Evolutionary conservation across 2,888 invertebrate species (phyloP), one percentile per base, ranked within the genome.

Genomic region (Trichacis sp.): DNA sequence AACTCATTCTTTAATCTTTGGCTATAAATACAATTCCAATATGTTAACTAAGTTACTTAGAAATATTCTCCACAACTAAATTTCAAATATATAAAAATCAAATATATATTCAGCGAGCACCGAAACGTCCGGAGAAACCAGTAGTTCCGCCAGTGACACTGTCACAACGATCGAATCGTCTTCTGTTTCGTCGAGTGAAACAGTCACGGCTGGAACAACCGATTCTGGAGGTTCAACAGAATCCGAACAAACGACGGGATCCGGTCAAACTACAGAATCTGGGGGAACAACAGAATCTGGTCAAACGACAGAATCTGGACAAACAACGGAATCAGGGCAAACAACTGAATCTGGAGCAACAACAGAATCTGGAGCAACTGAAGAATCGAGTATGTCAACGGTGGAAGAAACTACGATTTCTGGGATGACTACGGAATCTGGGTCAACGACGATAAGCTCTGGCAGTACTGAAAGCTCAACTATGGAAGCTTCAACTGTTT

Each of bases 341-440:
- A 63, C 66, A 11, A 59, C 63, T 12, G 46, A 49, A 18, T 52
- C 42, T 6, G 49, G 53, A 3, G 30, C 3, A 2, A 55, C 60
- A 14, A 58, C 51, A 1, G 61, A 54, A 54, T 56, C 33, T 43
- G 40, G 17, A 0, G 57, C 38, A 30, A 66, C 68, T 14, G 58
- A 64, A 8, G 73, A 56, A 55, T 65, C 56, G 12, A 60, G 56
- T 14, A 64, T 52, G 12, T 73, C 78, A n/a, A 78, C 76, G 14
- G 75, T 69, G 38, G 43, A 64, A 11, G 69, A 14, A 15, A 43
- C 15, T 5, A 65, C 70, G 4, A 62, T 54, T 48, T 50, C 58
- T 36, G 48, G 49, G 17, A 17, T 57, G 29, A 61, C 61, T n/a
- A 70, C 72, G 2, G 69, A 51, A 38, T 68, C 48, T 40, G 59